Base-by-base conservation (phyloP, 2,888 invertebrate species). In the Lasioglossum marginatum region DNA sequence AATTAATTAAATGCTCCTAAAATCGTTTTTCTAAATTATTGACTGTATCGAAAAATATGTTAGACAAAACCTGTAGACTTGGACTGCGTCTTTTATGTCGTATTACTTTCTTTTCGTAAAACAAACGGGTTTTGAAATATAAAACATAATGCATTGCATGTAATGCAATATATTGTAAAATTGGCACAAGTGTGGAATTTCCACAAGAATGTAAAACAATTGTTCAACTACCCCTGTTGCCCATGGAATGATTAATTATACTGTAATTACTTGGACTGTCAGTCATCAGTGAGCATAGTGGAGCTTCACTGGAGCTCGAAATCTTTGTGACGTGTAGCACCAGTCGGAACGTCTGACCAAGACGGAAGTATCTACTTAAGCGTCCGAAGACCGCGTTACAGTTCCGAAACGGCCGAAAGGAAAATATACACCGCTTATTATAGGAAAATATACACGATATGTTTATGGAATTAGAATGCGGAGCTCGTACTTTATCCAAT, bases 281-380 rank as follows among this genome's bases (percentile, higher is more conserved):
- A 31, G 63, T 63, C 63, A 31, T 5, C 19, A 8, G 31, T 63
- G 63, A 19, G 31, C 63, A 63, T 5, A 52, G 23, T 52, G 3
- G 52, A 52, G 23, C 23, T 23, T 10, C 0, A 10, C 10, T 52
- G 3, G 52, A 52, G 23, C 23, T 23, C 23, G 0, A 10, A 52
- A 16, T 63, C 27, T 31, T 27, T 14, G 63, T 31, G 63, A 52
- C 52, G 52, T 10, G 23, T 52, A 52, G 52, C 52, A n/a, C 23
- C 40, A 34, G 57, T 16, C 16, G 27, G 57, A 57, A 57, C 1
- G 82, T 81, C 83, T 77, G 76, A 37, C 72, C 34, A 52, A 19
- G n/a, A 34, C 63, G 63, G 83, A 71, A 71, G 37, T 52, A 76
- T 83, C 68, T 70, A 82, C 82, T 83, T 71, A 52, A 63, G 40